These are phyloP conservation scores for Apocheima hispidaria DNA, from an alignment of 2,888 invertebrate species.

Conservation along the genomic window DNA sequence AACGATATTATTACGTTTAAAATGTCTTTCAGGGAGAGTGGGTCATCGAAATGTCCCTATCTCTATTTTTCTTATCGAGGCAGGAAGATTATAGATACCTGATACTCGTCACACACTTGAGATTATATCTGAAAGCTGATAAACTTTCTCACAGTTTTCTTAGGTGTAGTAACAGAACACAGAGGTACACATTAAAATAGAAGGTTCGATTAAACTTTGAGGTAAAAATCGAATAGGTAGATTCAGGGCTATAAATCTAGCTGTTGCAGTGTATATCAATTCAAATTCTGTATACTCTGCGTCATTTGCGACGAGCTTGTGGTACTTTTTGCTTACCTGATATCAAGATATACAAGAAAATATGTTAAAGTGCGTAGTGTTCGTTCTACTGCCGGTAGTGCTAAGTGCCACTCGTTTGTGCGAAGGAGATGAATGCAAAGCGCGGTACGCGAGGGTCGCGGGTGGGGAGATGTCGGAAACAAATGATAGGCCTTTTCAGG, in stretches of 20 bases:
- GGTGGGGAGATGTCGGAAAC: conserved; percentile 64
- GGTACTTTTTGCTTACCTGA: background rate
- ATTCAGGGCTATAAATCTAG: background rate
- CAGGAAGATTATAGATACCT: conserved; percentile 45
- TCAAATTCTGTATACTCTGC: too few relatives aligned
- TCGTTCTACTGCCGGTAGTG: conserved; percentile 53
- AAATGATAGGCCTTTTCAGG: conserved; percentile 76
- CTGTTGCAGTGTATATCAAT: too few relatives aligned
- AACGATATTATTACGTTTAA: background rate
- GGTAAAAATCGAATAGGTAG: background rate
- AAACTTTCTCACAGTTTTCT: conserved; percentile 58
- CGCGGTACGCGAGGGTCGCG: conserved; percentile 56
- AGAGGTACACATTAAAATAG: background rate
- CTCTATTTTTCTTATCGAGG: conserved; percentile 40
- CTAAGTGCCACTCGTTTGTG: conserved; percentile 57
- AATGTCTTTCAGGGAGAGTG: conserved; percentile 20
- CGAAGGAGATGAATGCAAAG: conserved; percentile 51
- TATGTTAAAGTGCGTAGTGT: conserved; percentile 58
- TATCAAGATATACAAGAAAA: conserved; percentile 20
- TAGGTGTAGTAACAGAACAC: too few relatives aligned
- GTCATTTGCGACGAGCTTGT: background rate
- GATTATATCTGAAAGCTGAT: conserved; percentile 40
- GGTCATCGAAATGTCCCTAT: conserved; percentile 33
- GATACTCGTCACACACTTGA: conserved; percentile 45
- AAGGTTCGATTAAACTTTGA: background rate